Evolutionary conservation across 2,113 vertebrate species (phyloP).

Genomic region (Herpailurus yagouaroundi): DNA sequence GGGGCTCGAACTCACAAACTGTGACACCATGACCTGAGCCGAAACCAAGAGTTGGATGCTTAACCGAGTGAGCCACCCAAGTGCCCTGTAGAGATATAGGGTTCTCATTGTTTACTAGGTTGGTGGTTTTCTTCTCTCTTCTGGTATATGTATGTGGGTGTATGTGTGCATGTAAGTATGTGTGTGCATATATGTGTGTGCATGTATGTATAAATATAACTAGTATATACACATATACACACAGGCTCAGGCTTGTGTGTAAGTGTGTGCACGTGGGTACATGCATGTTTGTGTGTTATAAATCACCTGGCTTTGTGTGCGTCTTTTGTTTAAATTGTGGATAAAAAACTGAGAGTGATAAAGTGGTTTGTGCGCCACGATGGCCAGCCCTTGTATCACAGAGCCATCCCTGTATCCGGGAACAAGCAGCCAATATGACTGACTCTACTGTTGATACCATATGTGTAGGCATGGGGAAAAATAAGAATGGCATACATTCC

Average conservation of each 20-base stretch:
- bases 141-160: not conserved
- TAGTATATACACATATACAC: not conserved
- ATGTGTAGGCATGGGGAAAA: rapidly evolving
- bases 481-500: not conserved
- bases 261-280: not conserved
- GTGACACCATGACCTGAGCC: too few relatives aligned
- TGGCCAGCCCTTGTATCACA: not conserved
- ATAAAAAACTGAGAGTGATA: not conserved
- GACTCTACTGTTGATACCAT: rapidly evolving
- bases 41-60: too few relatives aligned
- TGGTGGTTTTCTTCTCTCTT: not conserved
- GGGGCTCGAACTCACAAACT: too few relatives aligned
- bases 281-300: not conserved
- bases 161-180: not conserved
- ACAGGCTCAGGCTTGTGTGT: not conserved
- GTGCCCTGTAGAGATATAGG: not conserved
- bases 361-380: not conserved
- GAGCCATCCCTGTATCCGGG: not conserved
- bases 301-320: not conserved
- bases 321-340: not conserved
- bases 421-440: not conserved
- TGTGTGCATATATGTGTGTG: not conserved
- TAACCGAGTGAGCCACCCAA: too few relatives aligned
- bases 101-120: not conserved
- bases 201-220: not conserved